These are phyloP conservation scores for Sebastolobus alascanus DNA, from an alignment of 2,797 vertebrate genomes.

Conservation along the genomic window DNA sequence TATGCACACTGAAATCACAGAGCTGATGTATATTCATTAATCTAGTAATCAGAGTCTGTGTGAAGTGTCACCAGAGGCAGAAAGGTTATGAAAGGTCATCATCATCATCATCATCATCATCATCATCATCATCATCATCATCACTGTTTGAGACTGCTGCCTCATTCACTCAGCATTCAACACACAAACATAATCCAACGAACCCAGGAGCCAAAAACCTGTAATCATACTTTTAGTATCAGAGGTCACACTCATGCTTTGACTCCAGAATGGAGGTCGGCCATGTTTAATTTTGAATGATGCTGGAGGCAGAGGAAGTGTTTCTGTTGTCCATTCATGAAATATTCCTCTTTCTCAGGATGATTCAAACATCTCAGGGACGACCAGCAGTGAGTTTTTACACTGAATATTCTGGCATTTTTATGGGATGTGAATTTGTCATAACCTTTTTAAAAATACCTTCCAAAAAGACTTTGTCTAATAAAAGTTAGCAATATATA, in stretches of 20 bases:
- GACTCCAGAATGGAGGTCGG: slow-evolving; percentile 20
- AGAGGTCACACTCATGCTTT: slow-evolving; percentile 39
- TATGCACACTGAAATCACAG: not conserved
- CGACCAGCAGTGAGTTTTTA: not conserved
- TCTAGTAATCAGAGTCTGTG: slow-evolving; percentile 21
- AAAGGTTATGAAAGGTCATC: slow-evolving; percentile 33
- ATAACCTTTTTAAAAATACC: not conserved
- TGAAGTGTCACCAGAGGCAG: slow-evolving; percentile 8
- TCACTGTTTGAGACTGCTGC: not conserved
- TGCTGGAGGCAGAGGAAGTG: not conserved
- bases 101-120: not conserved
- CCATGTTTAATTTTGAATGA: slow-evolving; percentile 36
- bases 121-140: slow-evolving; percentile 4
- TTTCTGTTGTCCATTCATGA: not conserved
- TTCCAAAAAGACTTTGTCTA: not conserved
- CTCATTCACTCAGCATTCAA: slow-evolving; percentile 28
- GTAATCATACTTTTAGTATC: slow-evolving; percentile 20
- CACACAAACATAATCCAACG: slow-evolving; percentile 1
- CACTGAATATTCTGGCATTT: not conserved
- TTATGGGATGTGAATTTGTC: not conserved
- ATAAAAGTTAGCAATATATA: not conserved
- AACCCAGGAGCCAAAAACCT: slow-evolving; percentile 26
- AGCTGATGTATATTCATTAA: slow-evolving; percentile 36
- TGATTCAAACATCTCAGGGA: not conserved
- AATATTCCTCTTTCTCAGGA: not conserved